These are phyloP conservation scores for Muraenolepis orangiensis DNA, from an alignment of 2,797 vertebrate genomes.

Conservation along the genomic window DNA sequence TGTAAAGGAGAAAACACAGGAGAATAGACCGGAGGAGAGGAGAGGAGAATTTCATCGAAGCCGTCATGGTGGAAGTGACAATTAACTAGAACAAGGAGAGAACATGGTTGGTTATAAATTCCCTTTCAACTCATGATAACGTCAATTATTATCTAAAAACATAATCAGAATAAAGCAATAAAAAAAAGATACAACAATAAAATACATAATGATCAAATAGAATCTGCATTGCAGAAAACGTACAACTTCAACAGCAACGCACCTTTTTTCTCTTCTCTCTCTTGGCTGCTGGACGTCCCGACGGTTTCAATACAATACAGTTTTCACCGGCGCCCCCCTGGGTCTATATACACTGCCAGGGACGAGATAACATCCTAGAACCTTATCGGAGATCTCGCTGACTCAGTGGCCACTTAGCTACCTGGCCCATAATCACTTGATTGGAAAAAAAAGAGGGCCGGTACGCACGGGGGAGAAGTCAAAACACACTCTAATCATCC, in stretches of 20 bases:
- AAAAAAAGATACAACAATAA: neutral
- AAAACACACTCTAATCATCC: slow-evolving; percentile 52
- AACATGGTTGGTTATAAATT: slow-evolving; percentile 14
- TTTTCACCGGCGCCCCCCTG: slow-evolving; percentile 13
- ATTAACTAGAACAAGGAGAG: slow-evolving; percentile 35
- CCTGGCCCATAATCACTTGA: slow-evolving; percentile 59
- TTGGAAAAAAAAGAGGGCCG: slow-evolving; percentile 45
- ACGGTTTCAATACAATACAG: neutral
- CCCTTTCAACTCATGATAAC: slow-evolving; percentile 6
- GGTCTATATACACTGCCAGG: slow-evolving; percentile 41
- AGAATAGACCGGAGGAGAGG: too few relatives aligned
- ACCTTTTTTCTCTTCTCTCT: slow-evolving; percentile 38
- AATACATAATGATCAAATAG: neutral
- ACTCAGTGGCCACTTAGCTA: slow-evolving; percentile 39
- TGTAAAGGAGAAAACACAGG: slow-evolving; percentile 78
- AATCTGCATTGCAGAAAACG: neutral
- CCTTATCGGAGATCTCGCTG: slow-evolving; percentile 65
- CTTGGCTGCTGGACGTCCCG: slow-evolving; percentile 14
- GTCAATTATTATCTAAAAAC: neutral
- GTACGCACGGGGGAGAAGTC: slow-evolving; percentile 38
- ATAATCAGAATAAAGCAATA: neutral
- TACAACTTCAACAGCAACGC: neutral
- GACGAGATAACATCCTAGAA: slow-evolving; percentile 52
- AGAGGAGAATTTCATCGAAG: slow-evolving; percentile 79
- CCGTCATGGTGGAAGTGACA: slow-evolving; percentile 68